Evolutionary conservation across 2,888 invertebrate species (phyloP), one percentile per base, ranked within the genome.

Genomic region (Chelonus formosanus): DNA sequence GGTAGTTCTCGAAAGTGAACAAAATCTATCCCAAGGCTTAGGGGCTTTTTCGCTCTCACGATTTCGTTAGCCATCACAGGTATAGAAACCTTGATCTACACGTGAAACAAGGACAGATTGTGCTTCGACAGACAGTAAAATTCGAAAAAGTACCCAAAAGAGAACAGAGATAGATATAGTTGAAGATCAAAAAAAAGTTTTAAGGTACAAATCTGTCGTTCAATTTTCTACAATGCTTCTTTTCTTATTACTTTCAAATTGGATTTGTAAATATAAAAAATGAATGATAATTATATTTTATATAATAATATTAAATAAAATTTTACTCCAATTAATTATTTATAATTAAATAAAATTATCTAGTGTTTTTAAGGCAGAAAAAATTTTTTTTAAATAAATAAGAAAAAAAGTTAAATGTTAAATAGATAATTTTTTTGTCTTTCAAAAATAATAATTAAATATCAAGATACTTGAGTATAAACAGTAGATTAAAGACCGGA

Each of bases 51-150:
- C 58, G 65, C 66, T 70, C 70, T 67, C 70, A 66, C 67, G 61
- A 20, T 20, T 20, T 20, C 20, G 63, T 68, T 65, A 59, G 64
- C 65, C 67, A 66, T 64, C 67, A 60, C 71, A 71, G 71, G 71
- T 71, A 71, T 71, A 70, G 47, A 65, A 63, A 53, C 56, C 55
- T 63, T 68, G 52, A 67, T 71, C 70, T 65, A 68, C 73, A 72
- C 70, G 74, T 73, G 70, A 73, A 71, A 64, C 68, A 69, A 71
- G 70, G 71, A 65, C 70, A 69, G 61, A 63, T 65, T n/a, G n/a
- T n/a, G n/a, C n/a, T n/a, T n/a, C n/a, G n/a, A n/a, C n/a, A n/a
- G n/a, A n/a, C n/a, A n/a, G n/a, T n/a, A n/a, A 61, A 58, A 65
- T 67, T 67, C 66, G 57, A 59, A 68, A 64, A 55, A 64, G 53